Evolutionary conservation across 2,113 vertebrate genomes (phyloP), one percentile per base, ranked within the genome.

Genomic region (Ceratotherium simum): DNA sequence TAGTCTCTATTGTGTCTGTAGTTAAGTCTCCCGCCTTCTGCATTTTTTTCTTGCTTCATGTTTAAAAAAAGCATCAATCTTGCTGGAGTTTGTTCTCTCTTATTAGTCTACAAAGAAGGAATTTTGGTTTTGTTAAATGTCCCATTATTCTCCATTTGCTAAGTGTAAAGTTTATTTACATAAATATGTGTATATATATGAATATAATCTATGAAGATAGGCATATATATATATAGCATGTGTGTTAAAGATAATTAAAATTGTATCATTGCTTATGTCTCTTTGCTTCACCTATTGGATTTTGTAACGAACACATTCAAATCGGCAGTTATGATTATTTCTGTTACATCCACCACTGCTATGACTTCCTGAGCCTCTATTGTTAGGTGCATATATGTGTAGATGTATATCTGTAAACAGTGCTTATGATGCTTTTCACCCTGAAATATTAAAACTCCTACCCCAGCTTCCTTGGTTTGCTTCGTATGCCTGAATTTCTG

Each of bases 321-420:
- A 25, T 51, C 13, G 0, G n/a, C 29, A 21, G 70, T 2, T n/a
- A 9, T 1, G 4, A 3, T 64, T 33, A 2, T 29, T 39, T 20
- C 64, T 18, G 21, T 25, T 48, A 14, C 1, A 23, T 13, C 51
- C 46, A 3, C 20, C 51, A 0, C 3, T 10, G 42, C 33, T 8
- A 2, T 20, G 20, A 51, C n/a, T 3, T 18, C 18, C 2, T 5
- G 17, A 58, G 80, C 25, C 36, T 18, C 29, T 2, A 2, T 1
- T 5, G 20, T 17, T 31, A 0, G 3, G 0, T 1, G 25, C 8
- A 0, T 1, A 0, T 5, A 0, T 48, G 31, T 25, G 1, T 2
- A 2, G 29, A 31, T 51, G 2, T 23, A 31, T 58, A 0, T 29
- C 8, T 42, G 18, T 3, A n/a, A 1, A 42, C 18, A 33, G 10